These are phyloP conservation scores for Hycleus phaleratus DNA, from an alignment of 1,140 invertebrate species.

Conservation along the genomic window DNA sequence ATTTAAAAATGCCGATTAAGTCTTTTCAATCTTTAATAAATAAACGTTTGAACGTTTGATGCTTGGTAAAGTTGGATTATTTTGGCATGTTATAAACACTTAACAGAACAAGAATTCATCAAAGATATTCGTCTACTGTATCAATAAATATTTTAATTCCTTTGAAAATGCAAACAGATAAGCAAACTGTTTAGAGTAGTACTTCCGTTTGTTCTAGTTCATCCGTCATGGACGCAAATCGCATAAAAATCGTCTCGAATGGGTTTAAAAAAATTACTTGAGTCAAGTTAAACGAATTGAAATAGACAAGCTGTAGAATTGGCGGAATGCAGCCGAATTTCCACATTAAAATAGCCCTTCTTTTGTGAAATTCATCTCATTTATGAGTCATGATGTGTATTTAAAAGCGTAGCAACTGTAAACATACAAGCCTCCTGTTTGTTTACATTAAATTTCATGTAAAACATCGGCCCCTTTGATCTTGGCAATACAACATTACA, in stretches of 20 bases:
- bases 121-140: constrained; percentile 32
- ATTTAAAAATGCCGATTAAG: constrained; percentile 35
- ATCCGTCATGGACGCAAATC: too few species aligned
- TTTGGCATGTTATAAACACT: constrained; percentile 33
- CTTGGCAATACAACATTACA: neutral
- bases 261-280: too few species aligned
- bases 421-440: constrained; percentile 5
- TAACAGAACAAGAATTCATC: constrained; percentile 33
- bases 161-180: constrained; percentile 32
- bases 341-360: too few species aligned
- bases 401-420: constrained; percentile 1
- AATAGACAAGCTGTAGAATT: too few species aligned
- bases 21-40: constrained; percentile 35
- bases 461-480: constrained; percentile 13
- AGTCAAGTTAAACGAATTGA: too few species aligned
- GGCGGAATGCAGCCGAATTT: too few species aligned
- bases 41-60: constrained; percentile 26
- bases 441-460: constrained; percentile 11
- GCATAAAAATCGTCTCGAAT: too few species aligned
- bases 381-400: constrained; percentile 9
- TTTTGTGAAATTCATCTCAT: neutral
- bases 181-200: too few species aligned
- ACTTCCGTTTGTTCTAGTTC: too few species aligned
- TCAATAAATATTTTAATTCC: constrained; percentile 37
- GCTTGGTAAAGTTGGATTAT: constrained; percentile 29